These are phyloP conservation scores for Epicampocera succincta DNA, from an alignment of 2,888 invertebrate species.

Conservation along the genomic window DNA sequence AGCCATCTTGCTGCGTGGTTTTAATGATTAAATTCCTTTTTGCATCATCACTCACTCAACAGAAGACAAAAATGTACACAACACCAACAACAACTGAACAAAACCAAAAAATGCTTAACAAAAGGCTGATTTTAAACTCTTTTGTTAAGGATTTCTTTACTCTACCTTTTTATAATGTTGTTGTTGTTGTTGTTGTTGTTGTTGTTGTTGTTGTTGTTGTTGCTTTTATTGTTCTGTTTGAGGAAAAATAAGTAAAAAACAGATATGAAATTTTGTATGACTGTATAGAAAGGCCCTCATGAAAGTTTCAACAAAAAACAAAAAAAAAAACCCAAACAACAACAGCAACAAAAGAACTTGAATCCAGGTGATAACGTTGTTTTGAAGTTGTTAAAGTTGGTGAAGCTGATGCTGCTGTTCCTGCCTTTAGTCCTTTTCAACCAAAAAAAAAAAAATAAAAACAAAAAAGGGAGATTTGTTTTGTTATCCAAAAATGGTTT, in stretches of 20 bases:
- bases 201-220: too few species aligned
- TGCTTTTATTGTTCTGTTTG: slow-evolving; percentile 33
- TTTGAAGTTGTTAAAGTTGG: slow-evolving; percentile 48
- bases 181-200: slow-evolving; percentile 18
- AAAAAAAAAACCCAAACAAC: not conserved
- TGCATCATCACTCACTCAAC: slow-evolving; percentile 55
- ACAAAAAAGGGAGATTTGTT: slow-evolving; percentile 6
- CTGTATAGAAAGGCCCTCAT: slow-evolving; percentile 40
- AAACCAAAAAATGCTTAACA: slow-evolving; percentile 38
- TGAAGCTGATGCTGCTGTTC: slow-evolving; percentile 39
- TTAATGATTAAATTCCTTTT: slow-evolving; percentile 66
- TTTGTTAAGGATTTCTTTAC: slow-evolving; percentile 50
- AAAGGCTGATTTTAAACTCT: slow-evolving; percentile 61
- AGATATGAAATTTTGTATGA: slow-evolving; percentile 34
- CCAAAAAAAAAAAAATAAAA: not conserved
- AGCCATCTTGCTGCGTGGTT: slow-evolving; percentile 67
- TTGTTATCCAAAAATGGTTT: slow-evolving; percentile 52
- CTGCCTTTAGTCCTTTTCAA: slow-evolving; percentile 19
- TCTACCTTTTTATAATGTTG: not conserved
- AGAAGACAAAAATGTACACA: slow-evolving; percentile 22
- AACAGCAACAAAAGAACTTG: slow-evolving; percentile 44
- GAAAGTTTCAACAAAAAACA: slow-evolving; percentile 42
- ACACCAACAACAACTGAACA: slow-evolving; percentile 2
- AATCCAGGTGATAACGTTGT: slow-evolving; percentile 65
- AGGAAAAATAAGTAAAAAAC: not conserved